These are phyloP conservation scores for Leptinotarsa lineolata DNA, from an alignment of 1,140 invertebrate species.

Conservation along the genomic window DNA sequence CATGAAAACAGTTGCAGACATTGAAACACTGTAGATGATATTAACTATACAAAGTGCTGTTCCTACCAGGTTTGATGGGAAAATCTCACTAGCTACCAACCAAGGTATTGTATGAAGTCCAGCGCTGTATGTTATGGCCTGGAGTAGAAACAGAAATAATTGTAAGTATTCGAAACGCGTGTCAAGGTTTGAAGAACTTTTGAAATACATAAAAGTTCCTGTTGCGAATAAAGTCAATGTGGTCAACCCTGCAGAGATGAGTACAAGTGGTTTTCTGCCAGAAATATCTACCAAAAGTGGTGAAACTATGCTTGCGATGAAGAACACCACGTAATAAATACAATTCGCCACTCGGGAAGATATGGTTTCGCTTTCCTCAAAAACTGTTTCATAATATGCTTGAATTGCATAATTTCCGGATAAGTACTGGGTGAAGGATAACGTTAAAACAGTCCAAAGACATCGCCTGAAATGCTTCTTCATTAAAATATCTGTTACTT, in stretches of 20 bases:
- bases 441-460: background rate
- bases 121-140: constrained; percentile 61
- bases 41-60: constrained; percentile 72
- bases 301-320: background rate
- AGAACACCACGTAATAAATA: constrained; percentile 6
- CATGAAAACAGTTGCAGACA: constrained; percentile 73
- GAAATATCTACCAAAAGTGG: background rate
- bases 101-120: constrained; percentile 73
- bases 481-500: background rate
- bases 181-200: background rate
- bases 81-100: constrained; percentile 73
- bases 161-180: background rate
- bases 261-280: constrained; percentile 13
- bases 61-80: constrained; percentile 70
- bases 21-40: constrained; percentile 69
- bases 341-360: background rate
- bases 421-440: background rate
- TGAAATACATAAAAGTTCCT: background rate
- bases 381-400: constrained; percentile 5
- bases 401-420: constrained; percentile 8
- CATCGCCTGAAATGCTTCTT: background rate
- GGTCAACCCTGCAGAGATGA: background rate
- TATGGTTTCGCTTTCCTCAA: background rate
- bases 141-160: background rate
- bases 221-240: background rate